Evolutionary conservation across 1,140 invertebrate species (phyloP), one percentile per base, ranked within the genome.

Genomic region (Leptinotarsa defecta): DNA sequence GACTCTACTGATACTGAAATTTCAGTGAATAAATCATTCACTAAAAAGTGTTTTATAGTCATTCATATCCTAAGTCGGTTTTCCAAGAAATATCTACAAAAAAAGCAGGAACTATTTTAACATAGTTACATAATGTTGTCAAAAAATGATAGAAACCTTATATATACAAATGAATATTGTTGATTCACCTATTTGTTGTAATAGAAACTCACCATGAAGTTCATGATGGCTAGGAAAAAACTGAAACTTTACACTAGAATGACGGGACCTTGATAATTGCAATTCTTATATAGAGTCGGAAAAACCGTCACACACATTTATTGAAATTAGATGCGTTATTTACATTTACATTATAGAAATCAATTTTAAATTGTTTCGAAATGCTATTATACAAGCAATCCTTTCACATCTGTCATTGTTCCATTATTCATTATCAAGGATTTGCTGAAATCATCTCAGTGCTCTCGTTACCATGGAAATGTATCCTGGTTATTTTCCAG

Each of bases 321-420:
- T 57, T 57, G 52, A 57, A 57, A 57, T 57, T 4, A 57, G 52
- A 57, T 57, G 52, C 52, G 52, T 57, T 43, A 57, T 57, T 19
- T 57, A 57, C 13, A 17, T 57, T 15, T 57, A 2, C 52, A 57
- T 57, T 15, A 57, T 57, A 57, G 52, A 57, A 17, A 15, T 57
- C 1, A n/a, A 57, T 57, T 57, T 57, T 57, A 57, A 43, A 57
- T 57, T 57, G 52, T 17, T 17, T 57, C n/a, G n/a, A 57, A 57
- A 57, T 17, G n/a, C 17, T 13, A 57, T 57, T 57, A 43, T 43
- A 43, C 34, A 43, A 43, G 34, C 34, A 43, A 43, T 57, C 52
- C 52, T 57, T 57, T 57, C 52, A 57, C 52, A 57, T 57, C 15
- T 57, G 52, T 15, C 13, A 19, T 57, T 19, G 13, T 57, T 57